phyloP scores from a whole-genome alignment of 2,797 vertebrate species.

The Halcyon leucocephala region DNA sequence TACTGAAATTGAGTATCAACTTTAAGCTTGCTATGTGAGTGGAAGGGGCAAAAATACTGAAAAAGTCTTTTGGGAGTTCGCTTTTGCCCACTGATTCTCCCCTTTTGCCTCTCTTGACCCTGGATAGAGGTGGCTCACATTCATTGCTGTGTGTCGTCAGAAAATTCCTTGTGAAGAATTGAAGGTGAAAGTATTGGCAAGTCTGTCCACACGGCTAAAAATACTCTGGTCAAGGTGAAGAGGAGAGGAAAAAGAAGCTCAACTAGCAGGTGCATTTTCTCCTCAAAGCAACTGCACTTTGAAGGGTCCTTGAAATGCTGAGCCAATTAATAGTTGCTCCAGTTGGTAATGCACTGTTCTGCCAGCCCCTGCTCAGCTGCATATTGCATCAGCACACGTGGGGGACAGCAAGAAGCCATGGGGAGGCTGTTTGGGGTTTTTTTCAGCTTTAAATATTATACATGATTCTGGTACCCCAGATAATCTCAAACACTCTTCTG shows the following conservation, averaged over 20 bases:
- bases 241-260: slow-evolving; percentile 1
- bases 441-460: neutral
- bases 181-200: slow-evolving; percentile 62
- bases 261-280: slow-evolving; percentile 47
- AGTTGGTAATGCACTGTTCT: neutral
- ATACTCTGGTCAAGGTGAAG: slow-evolving; percentile 54
- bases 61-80: neutral
- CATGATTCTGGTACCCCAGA: neutral
- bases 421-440: neutral
- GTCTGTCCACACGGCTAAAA: slow-evolving; percentile 60
- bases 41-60: neutral
- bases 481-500: neutral
- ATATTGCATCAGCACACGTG: accelerated
- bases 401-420: neutral
- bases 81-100: neutral
- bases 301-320: neutral
- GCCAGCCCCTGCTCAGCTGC: neutral
- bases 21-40: neutral
- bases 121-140: neutral
- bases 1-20: neutral
- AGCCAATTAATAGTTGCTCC: neutral
- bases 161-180: slow-evolving; percentile 33
- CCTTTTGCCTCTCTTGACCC: neutral
- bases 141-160: slow-evolving; percentile 8
- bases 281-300: neutral